Evolutionary conservation across 2,113 vertebrate genomes (phyloP), one percentile per base, ranked within the genome.

Genomic region (Smithornis capensis): DNA sequence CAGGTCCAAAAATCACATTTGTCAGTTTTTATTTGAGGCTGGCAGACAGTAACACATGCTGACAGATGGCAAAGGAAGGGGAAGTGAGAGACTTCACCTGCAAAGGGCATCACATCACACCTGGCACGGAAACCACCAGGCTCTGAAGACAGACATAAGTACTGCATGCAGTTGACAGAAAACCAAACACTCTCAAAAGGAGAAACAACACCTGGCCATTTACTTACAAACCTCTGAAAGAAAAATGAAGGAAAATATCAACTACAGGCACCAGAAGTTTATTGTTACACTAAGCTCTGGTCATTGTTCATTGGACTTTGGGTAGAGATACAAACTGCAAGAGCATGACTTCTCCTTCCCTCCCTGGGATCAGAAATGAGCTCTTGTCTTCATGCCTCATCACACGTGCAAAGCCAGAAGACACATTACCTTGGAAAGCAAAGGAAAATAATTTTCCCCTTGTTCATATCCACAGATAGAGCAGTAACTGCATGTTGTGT

Each of bases 231-330:
- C 40, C 31, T 57, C 16, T 52, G 24, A 78, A 81, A 81, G 23
- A 50, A 64, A 38, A 2, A 11, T 35, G 42, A 92, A 65, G 11
- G 3, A 28, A 85, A 19, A n/a, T 29, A 11, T 11, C 27, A 53
- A 1, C 55, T 31, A 50, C 12, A 83, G 28, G 40, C 60, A 80
- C 35, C 44, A 87, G 13, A 89, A 9, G 6, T 55, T 70, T 83
- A 50, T 50, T 83, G 67, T 83, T 67, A 74, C 5, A 3, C 8
- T 1, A 0, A 62, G 42, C 45, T 92, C 49, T 0, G 0, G 37
- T 83, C 71, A 47, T 27, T 27, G 19, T 22, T 90, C 16, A 6
- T 23, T 53, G 40, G 45, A 73, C 40, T 73, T 37, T 29, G 40
- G 38, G 10, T 12, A 52, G 14, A 76, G 40, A 33, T 53, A 80